Conservation (phyloP, 2,113 vertebrate genomes). For the Hippocampus guttulatus region DNA sequence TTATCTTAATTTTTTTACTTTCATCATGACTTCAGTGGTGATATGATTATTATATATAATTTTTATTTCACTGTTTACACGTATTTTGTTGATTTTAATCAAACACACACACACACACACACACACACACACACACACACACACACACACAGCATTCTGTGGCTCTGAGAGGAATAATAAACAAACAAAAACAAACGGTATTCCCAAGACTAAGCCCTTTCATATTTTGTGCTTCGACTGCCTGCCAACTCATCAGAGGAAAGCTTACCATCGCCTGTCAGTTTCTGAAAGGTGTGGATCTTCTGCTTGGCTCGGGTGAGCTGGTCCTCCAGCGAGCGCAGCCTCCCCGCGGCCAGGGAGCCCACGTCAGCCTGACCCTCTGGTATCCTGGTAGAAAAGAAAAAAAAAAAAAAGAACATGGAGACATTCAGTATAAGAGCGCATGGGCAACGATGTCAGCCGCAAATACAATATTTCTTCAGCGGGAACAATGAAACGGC, state of each 20-base stretch:
- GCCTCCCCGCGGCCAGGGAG: conserved; percentile 80
- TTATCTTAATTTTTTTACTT: too few species aligned
- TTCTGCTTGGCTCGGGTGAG: conserved; percentile 95
- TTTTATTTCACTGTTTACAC: too few species aligned
- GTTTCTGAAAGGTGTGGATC: conserved; percentile 92
- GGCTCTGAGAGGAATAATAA: too few species aligned
- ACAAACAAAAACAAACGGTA: neutral
- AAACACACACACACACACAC: too few species aligned
- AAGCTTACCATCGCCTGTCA: conserved; percentile 80
- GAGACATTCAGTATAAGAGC: conserved; percentile 12
- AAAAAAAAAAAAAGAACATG: conserved; percentile 5
- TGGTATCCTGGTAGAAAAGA: conserved; percentile 78
- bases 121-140: too few species aligned
- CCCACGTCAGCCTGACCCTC: conserved; percentile 89
- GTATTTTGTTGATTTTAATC: too few species aligned
- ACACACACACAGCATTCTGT: too few species aligned
- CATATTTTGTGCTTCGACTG: neutral
- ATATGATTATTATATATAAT: too few species aligned
- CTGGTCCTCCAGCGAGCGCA: conserved; percentile 92
- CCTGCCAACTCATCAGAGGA: neutral
- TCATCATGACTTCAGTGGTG: too few species aligned
- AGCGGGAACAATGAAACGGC: neutral
- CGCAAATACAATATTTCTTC: neutral
- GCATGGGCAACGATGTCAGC: neutral
- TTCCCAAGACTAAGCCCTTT: neutral